phyloP scores from a whole-genome alignment of 2,113 vertebrate species.

The Progne subis region DNA sequence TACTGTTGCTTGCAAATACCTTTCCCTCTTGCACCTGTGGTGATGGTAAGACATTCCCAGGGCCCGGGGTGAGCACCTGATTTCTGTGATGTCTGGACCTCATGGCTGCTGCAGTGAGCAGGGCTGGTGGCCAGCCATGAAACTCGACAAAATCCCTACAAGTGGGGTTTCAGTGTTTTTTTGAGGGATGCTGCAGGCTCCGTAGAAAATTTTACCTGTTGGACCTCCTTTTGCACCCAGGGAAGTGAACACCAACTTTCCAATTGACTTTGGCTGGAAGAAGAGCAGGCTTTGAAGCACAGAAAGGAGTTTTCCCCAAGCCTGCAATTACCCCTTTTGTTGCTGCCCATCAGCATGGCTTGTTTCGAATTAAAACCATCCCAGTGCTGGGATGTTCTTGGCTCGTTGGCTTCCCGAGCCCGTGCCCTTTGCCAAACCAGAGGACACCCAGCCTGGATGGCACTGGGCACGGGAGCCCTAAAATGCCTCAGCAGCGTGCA shows the following conservation, averaged over 20 bases:
- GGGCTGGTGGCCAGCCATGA: not conserved
- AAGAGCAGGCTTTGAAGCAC: not conserved
- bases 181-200: not conserved
- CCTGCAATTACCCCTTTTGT: conserved; percentile 18
- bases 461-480: not conserved
- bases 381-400: conserved; percentile 1
- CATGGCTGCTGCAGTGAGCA: not conserved
- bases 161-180: not conserved
- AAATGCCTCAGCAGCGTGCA: not conserved
- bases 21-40: not conserved
- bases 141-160: not conserved
- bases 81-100: not conserved
- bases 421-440: not conserved
- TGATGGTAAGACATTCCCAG: not conserved
- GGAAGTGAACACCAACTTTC: not conserved
- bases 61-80: not conserved
- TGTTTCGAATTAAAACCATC: not conserved
- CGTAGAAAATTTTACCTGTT: not conserved
- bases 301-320: not conserved
- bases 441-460: not conserved
- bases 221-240: not conserved
- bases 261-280: not conserved
- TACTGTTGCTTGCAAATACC: not conserved
- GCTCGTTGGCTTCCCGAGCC: not conserved
- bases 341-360: not conserved